Evolutionary conservation across 1,140 invertebrate species (phyloP), one percentile per base, ranked within the genome.

Genomic region (Lithobius niger): DNA sequence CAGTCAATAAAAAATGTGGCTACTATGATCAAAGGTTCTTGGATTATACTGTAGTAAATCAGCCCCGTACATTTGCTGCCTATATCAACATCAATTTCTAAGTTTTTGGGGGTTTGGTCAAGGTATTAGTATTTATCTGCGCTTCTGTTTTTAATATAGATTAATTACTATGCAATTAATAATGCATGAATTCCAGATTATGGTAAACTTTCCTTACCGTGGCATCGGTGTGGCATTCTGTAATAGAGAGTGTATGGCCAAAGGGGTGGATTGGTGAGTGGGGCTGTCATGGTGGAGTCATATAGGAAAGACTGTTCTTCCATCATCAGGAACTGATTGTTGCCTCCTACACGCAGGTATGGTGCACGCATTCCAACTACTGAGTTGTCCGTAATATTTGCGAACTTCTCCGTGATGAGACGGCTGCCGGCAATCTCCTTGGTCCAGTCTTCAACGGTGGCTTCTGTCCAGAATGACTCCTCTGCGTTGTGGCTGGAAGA

Each of bases 171-270:
- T n/a, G n/a, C n/a, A n/a, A n/a, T n/a, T n/a, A n/a, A n/a, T n/a
- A n/a, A n/a, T n/a, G n/a, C n/a, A n/a, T n/a, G n/a, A n/a, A n/a
- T n/a, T n/a, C n/a, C n/a, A n/a, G n/a, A 89, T 73, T 69, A n/a
- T 36, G 10, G 31, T 36, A 36, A 36, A 36, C 31, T 36, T 36
- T 36, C n/a, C 31, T 95, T 93, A 55, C 91, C 91, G 69, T 94
- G 90, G 66, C 91, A 95, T 53, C 86, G 79, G 66, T 93, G 90
- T 0, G 91, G 91, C 89, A 95, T 95, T 54, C 88, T 79, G 80
- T 93, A 96, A 77, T 95, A 95, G 81, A 97, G 88, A 57, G 91
- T 96, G 77, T 95, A 97, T 3, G 91, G 92, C 91, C 91, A 97
- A 27, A 96, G 78, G 19, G 91, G 91, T 16, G 87, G 88, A 64